A percentile compares a stretch with the other conserved stretches of the same genome.
Evolutionary conservation across 2,113 vertebrate species (phyloP).

Genomic region (Chrysochloris asiatica): DNA sequence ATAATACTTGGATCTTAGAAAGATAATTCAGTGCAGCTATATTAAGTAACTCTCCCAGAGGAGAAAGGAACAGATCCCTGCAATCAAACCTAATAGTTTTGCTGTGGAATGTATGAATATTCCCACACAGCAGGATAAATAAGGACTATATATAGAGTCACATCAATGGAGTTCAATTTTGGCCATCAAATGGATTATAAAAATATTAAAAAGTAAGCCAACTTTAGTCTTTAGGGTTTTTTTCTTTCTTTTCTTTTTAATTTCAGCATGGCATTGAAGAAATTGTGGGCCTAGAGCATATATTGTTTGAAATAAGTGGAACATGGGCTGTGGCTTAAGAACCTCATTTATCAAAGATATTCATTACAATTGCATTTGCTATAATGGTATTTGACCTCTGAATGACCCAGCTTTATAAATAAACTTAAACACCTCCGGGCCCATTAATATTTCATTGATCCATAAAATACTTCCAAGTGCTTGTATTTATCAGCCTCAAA

Average conservation of each 20-base stretch:
- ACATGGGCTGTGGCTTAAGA: slow-evolving; percentile 39
- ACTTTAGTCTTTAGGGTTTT: not conserved
- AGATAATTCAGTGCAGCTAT: not conserved
- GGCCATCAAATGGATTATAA: not conserved
- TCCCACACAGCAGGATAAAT: not conserved
- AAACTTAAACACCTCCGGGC: slow-evolving; percentile 65
- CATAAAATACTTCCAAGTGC: slow-evolving; percentile 70
- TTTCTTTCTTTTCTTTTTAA: not conserved
- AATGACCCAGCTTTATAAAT: slow-evolving; percentile 73
- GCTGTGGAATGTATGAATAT: not conserved
- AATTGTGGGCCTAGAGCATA: not conserved
- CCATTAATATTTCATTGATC: slow-evolving; percentile 78
- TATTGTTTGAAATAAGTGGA: slow-evolving; percentile 32
- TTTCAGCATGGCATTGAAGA: slow-evolving; percentile 16
- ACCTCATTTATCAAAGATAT: slow-evolving; percentile 71
- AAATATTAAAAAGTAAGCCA: not conserved
- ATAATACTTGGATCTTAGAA: not conserved
- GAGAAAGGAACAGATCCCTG: not conserved
- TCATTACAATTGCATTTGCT: slow-evolving; percentile 70
- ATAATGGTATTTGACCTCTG: slow-evolving; percentile 68
- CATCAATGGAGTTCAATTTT: not conserved
- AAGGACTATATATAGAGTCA: not conserved
- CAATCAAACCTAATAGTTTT: not conserved
- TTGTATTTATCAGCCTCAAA: slow-evolving; percentile 64
- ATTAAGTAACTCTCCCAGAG: not conserved